Evolutionary conservation across 2,113 vertebrate species (phyloP), one percentile per base, ranked within the genome.

Genomic region (Pelecanoides urinatrix): DNA sequence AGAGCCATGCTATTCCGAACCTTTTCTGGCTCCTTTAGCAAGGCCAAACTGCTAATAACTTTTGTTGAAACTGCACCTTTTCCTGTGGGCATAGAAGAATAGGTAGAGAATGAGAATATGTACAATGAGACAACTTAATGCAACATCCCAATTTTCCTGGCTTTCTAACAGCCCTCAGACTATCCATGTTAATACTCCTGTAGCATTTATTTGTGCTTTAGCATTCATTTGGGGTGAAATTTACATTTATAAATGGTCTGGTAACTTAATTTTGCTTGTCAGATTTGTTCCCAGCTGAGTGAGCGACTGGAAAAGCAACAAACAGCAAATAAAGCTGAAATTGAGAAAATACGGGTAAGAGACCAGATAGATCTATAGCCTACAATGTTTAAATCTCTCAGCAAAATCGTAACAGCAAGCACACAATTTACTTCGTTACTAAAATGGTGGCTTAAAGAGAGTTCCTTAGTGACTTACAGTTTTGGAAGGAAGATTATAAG

Each of bases 271-370:
- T 95, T 66, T 94, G 16, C 84, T 91, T 97, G 92, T 96, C 93
- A 99, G 99, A 99, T 99, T 97, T 99, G 99, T 97, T 99, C 99
- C 95, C 99, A 99, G 97, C 98, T 99, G 97, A 99, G 99, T 34
- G 99, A 99, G 96, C 98, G 99, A 86, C 97, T 99, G 96, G 99
- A 99, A 98, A 99, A 99, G 96, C 99, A 99, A 63, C 99, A 99
- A 98, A 98, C 99, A 3, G 98, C 99, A 95, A 99, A 99, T 96
- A 98, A 98, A 97, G 98, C 98, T 71, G 99, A 99, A 95, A 99
- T 99, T 91, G 99, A 99, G 96, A 99, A 99, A 97, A 99, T 99
- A 92, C 97, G 99, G 98, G 99, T 99, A 98, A 99, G 98, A 98
- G 34, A 47, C 49, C 73, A 50, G n/a, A 72, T 26, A 78, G 66